Percentiles rank a stretch among this genome's conserved stretches.
Conservation (phyloP, 2,888 invertebrate species). For the Clunio marinus region DNA sequence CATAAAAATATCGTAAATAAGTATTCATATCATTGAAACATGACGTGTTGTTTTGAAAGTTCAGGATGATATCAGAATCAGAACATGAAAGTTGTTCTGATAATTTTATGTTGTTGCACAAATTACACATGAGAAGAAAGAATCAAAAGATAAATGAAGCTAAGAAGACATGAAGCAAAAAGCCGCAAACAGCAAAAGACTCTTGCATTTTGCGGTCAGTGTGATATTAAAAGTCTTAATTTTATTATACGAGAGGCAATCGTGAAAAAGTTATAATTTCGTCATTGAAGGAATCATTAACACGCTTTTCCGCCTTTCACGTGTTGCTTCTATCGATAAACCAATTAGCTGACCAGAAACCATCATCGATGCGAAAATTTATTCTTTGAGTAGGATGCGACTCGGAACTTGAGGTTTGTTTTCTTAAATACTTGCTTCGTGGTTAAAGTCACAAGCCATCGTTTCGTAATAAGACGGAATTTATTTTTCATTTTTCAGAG, state of each 20-base stretch:
- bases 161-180: not conserved
- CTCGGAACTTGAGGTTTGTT: not conserved
- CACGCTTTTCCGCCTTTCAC: constrained; percentile 19
- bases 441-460: no score
- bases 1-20: no score
- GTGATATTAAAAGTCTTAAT: not conserved
- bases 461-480: no score
- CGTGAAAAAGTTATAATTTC: not conserved
- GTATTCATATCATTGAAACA: no score
- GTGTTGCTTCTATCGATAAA: not conserved
- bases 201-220: not conserved
- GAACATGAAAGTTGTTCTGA: no score
- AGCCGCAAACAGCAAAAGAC: not conserved
- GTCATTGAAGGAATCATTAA: constrained; percentile 19
- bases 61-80: no score
- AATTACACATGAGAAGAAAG: not conserved
- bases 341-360: no score
- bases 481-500: no score
- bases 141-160: not conserved
- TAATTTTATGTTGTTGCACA: not conserved
- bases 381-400: not conserved
- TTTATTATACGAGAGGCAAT: not conserved
- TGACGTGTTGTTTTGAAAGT: not conserved
- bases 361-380: no score
- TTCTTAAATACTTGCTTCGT: no score